A percentile compares a stretch with the other conserved stretches of the same genome.
These are phyloP conservation scores for Oryzias dopingdopingensis DNA, from an alignment of 2,797 vertebrate genomes.

Conservation along the genomic window DNA sequence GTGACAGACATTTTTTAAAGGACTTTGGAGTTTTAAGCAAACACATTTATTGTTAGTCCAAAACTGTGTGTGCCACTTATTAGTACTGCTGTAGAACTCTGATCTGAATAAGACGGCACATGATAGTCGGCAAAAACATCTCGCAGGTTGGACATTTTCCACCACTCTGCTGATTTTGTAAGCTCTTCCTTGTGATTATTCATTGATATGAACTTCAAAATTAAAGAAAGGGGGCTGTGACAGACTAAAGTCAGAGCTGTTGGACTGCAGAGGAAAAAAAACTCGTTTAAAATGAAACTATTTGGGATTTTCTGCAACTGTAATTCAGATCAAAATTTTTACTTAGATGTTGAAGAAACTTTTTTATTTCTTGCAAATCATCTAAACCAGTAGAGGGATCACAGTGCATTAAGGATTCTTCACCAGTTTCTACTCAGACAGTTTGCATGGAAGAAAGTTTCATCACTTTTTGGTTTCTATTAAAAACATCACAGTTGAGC, in stretches of 20 bases:
- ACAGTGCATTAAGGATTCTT: conserved; percentile 54
- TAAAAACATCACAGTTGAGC: conserved; percentile 45
- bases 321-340: too few relatives aligned
- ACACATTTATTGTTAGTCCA: neutral
- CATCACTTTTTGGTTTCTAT: conserved; percentile 62
- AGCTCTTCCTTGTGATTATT: conserved; percentile 13
- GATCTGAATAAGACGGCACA: conserved; percentile 40
- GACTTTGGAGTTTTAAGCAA: conserved; percentile 1
- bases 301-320: too few relatives aligned
- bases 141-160: conserved; percentile 24
- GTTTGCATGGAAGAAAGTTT: conserved; percentile 52
- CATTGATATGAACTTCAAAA: neutral
- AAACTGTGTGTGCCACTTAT: conserved; percentile 4
- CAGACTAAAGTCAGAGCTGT: conserved; percentile 5
- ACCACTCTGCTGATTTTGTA: neutral
- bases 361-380: too few relatives aligned
- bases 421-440: conserved; percentile 9
- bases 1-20: conserved; percentile 12
- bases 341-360: too few relatives aligned
- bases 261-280: conserved; percentile 7
- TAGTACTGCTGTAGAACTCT: conserved; percentile 11
- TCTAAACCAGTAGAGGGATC: conserved; percentile 3
- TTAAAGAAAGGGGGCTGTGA: conserved; percentile 12
- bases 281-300: neutral
- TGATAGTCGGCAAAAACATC: too few relatives aligned